Evolutionary conservation across 1,140 invertebrate genomes (phyloP), one percentile per base, ranked within the genome.

Genomic region (Neotoxoptera formosana): DNA sequence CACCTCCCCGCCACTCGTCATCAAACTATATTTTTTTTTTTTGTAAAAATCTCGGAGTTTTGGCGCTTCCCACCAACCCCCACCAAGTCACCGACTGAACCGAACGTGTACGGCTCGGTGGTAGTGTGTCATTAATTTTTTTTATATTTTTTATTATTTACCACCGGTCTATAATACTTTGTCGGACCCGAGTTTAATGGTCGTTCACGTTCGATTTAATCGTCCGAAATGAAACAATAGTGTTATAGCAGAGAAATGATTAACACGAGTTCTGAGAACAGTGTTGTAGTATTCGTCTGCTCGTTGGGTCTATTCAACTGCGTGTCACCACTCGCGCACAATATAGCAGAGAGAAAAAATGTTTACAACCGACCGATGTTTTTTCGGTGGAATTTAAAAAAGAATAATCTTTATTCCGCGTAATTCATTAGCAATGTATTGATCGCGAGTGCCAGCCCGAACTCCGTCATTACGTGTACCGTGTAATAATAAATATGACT

Each of bases 91-190:
- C n/a, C 60, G 30, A n/a, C n/a, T n/a, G n/a, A n/a, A 76, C 60
- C 3, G 60, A 76, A 14, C 17, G 60, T 34, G 14, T n/a, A n/a
- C 51, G 17, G 17, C 3, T 14, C 0, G 7, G 11, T 47, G 47
- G 11, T 17, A 14, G n/a, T 14, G 60, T n/a, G 60, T 76, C 60
- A 30, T 76, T 76, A 76, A 76, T n/a, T 76, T 76, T n/a, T 76
- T 76, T n/a, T 76, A 76, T 76, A n/a, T n/a, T n/a, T 76, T n/a
- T n/a, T 17, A 76, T 76, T 76, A n/a, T 76, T 76, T n/a, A 76
- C 60, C n/a, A 76, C 30, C 60, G 17, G 60, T 76, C 60, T n/a
- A 7, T 14, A 9, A 48, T 23, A 76, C n/a, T 67, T n/a, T n/a
- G 30, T 76, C n/a, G n/a, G 60, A 76, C 60, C 14, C 30, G 60